Percentiles rank a stretch among this genome's conserved stretches.
phyloP scores from a whole-genome alignment of 2,888 invertebrate genomes.

The Dynastes grantii region DNA sequence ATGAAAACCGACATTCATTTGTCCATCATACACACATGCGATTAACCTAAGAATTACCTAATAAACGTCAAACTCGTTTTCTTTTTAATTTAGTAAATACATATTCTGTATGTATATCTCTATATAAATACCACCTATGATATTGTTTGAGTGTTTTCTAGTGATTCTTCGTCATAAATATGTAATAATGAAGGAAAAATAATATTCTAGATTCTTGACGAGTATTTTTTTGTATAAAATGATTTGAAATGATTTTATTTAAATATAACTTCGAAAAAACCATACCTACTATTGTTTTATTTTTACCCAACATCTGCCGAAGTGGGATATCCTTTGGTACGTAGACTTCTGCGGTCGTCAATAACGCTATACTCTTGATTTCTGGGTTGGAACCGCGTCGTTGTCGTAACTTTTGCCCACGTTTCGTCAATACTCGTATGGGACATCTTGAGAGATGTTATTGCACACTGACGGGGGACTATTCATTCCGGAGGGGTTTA shows the following conservation, averaged over 20 bases:
- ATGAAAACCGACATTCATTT: conserved; percentile 7
- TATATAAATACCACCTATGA: conserved; percentile 35
- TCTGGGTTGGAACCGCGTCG: too few species aligned
- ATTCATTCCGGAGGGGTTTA: too few species aligned
- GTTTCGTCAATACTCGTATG: too few species aligned
- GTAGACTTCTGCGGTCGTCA: too few species aligned
- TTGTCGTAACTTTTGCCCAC: too few species aligned
- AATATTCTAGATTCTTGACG: conserved; percentile 53
- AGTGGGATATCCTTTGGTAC: too few species aligned
- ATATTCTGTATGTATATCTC: conserved; percentile 33
- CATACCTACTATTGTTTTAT: conserved; percentile 28
- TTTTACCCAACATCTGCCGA: not conserved
- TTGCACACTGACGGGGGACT: too few species aligned
- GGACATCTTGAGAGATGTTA: too few species aligned
- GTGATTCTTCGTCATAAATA: conserved; percentile 60
- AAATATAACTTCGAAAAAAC: conserved; percentile 56
- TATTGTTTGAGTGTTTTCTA: conserved; percentile 67
- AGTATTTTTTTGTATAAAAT: conserved; percentile 54
- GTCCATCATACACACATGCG: conserved; percentile 13
- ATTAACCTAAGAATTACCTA: conserved; percentile 19
- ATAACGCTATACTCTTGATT: too few species aligned
- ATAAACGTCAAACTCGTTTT: conserved; percentile 15
- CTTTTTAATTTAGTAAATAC: conserved; percentile 19
- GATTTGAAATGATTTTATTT: conserved; percentile 59
- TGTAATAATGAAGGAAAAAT: conserved; percentile 54